Conservation (phyloP, 2,797 vertebrate species). For the Spondyliosoma cantharus region DNA sequence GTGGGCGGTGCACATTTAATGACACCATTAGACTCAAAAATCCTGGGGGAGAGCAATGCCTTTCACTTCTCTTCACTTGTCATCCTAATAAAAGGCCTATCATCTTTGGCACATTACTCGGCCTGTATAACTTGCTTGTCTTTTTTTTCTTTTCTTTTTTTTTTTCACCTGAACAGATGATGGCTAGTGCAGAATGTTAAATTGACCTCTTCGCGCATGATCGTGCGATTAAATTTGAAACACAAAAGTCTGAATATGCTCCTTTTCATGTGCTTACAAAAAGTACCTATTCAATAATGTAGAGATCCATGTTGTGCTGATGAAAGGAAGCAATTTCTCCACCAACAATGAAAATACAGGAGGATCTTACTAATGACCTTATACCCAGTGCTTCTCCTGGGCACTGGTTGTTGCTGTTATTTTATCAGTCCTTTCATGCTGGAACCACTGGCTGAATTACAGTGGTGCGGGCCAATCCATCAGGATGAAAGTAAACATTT, state of each 20-base stretch:
- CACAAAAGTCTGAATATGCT: not conserved
- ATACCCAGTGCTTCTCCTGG: not conserved
- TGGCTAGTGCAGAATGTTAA: not conserved
- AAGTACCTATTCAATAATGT: not conserved
- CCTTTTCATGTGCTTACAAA: not conserved
- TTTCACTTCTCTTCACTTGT: constrained; percentile 8
- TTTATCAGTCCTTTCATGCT: constrained; percentile 24
- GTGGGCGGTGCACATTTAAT: not conserved
- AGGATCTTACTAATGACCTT: not conserved
- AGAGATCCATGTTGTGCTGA: not conserved
- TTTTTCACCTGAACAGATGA: constrained; percentile 18
- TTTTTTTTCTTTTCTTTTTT: not conserved
- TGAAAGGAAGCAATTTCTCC: not conserved
- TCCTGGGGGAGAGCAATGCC: constrained; percentile 9
- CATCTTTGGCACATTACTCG: constrained; percentile 2
- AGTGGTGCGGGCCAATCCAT: constrained; percentile 44
- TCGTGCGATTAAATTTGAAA: constrained; percentile 4
- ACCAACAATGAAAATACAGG: not conserved
- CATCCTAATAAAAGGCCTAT: constrained; percentile 22
- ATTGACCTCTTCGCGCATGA: not conserved
- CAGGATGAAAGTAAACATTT: constrained; percentile 44
- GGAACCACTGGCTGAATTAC: constrained; percentile 56
- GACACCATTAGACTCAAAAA: not conserved
- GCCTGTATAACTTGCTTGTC: not conserved
- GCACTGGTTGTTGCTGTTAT: constrained; percentile 2